Conservation (phyloP, 2,797 vertebrate species). For the Mareca penelope region DNA sequence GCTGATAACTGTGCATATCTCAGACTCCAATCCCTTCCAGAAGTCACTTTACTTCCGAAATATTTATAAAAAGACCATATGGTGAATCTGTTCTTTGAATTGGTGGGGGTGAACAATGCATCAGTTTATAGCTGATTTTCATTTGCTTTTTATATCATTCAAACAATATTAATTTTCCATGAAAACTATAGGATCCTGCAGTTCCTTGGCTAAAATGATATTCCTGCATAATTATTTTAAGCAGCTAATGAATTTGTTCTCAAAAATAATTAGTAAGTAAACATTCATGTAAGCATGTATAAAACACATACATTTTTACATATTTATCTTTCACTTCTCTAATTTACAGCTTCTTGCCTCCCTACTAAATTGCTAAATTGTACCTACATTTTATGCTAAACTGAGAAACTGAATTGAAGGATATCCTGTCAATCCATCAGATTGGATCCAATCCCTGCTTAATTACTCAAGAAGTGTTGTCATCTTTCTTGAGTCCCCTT, state of each 20-base stretch:
- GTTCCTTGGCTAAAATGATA: background rate
- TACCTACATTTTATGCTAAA: background rate
- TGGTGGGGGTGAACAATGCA: background rate
- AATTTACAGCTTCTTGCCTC: slow-evolving; percentile 3
- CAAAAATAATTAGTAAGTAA: background rate
- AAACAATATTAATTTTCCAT: background rate
- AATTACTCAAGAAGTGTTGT: background rate
- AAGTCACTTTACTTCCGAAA: slow-evolving; percentile 58
- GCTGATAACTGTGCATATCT: slow-evolving; percentile 58
- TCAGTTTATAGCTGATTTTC: background rate
- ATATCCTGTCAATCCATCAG: background rate
- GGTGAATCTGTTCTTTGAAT: slow-evolving; percentile 24
- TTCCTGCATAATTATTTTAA: background rate
- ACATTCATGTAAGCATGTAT: background rate
- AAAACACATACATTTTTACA: background rate
- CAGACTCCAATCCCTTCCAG: slow-evolving; percentile 49
- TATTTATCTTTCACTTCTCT: background rate
- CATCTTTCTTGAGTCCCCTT: background rate
- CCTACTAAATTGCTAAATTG: background rate
- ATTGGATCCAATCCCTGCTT: background rate
- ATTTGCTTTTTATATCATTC: background rate
- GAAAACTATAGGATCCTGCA: background rate
- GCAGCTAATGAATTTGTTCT: background rate
- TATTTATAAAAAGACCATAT: slow-evolving; percentile 66
- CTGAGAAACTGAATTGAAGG: background rate